These are phyloP conservation scores for Fabriciana adippe DNA, from an alignment of 2,888 invertebrate genomes.

Conservation along the genomic window DNA sequence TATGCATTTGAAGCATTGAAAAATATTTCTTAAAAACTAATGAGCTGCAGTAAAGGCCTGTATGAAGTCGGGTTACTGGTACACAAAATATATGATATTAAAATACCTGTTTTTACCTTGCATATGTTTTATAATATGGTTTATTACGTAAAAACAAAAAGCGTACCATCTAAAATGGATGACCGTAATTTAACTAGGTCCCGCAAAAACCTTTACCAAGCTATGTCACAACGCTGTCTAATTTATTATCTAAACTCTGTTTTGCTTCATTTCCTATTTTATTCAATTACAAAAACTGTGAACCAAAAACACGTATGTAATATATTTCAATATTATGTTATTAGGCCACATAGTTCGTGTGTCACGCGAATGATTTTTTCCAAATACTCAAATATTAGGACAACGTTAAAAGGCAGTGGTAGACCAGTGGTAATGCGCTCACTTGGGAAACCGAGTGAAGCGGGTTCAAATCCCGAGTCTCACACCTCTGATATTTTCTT, in stretches of 20 bases:
- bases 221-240: constrained; percentile 29
- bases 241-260: constrained; percentile 35
- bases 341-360: constrained; percentile 14
- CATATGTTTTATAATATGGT: neutral
- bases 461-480: no score
- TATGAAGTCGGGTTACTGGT: no score
- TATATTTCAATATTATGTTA: constrained; percentile 14
- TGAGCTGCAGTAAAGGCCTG: no score
- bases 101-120: no score
- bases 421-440: no score
- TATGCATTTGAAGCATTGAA: no score
- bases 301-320: constrained; percentile 7
- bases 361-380: constrained; percentile 11
- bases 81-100: no score
- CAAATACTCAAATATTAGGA: constrained; percentile 2
- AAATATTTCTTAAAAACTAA: no score
- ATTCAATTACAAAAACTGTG: constrained; percentile 12
- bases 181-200: constrained; percentile 35
- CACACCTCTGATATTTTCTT: no score
- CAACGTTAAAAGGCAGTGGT: neutral
- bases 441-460: no score
- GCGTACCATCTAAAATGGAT: constrained; percentile 28
- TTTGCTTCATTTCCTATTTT: constrained; percentile 32
- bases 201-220: constrained; percentile 32
- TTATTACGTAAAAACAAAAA: constrained; percentile 20